Evolutionary conservation across 2,888 invertebrate genomes (phyloP).

Genomic region (Julus scanicus): DNA sequence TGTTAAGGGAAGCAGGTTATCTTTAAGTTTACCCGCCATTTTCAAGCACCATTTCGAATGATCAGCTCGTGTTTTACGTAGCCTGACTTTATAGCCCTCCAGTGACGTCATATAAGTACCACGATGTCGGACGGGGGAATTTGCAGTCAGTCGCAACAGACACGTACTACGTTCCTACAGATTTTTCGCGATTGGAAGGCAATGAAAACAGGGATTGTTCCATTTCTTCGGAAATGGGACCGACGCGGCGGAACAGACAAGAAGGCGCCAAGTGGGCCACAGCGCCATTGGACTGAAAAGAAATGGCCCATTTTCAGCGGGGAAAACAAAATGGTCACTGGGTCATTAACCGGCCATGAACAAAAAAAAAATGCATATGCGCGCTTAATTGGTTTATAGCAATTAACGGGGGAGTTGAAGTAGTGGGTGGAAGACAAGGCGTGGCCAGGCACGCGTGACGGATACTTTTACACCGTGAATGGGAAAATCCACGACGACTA

Average conservation of each 20-base stretch:
- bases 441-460: constrained; percentile 30
- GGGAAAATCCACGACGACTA: not conserved
- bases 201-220: not conserved
- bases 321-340: constrained; percentile 50
- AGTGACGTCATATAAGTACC: not conserved
- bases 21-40: no score
- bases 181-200: not conserved
- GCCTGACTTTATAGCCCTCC: not conserved
- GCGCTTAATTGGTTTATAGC: constrained; percentile 42
- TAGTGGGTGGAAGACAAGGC: not conserved
- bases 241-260: constrained; percentile 1
- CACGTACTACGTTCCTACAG: not conserved
- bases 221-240: constrained; percentile 5
- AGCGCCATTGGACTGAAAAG: constrained; percentile 46
- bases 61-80: no score
- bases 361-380: constrained; percentile 41
- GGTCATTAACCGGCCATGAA: constrained; percentile 52
- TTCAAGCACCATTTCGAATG: no score
- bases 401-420: constrained; percentile 10
- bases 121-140: not conserved
- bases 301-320: constrained; percentile 45
- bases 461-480: not conserved
- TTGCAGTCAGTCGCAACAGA: not conserved
- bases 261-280: constrained; percentile 49
- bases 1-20: no score